These are phyloP conservation scores for Noctua janthe DNA, from an alignment of 2,888 invertebrate genomes.

Conservation along the genomic window DNA sequence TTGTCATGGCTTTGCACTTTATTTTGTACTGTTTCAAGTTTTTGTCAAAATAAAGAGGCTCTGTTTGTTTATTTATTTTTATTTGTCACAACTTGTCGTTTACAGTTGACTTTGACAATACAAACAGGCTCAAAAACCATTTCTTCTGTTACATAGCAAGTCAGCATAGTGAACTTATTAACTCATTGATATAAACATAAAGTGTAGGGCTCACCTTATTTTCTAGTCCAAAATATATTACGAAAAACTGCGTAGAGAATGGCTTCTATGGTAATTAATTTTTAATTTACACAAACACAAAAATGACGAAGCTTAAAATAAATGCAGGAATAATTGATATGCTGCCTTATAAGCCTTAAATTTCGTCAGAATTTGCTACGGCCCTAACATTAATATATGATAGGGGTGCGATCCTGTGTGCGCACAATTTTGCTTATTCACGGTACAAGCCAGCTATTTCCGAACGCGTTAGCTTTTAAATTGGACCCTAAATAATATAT, in stretches of 20 bases:
- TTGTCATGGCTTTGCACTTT: constrained; percentile 30
- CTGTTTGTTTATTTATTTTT: not conserved
- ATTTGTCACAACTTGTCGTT: no score
- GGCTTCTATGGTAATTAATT: constrained; percentile 16
- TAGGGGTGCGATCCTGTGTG: constrained; percentile 76
- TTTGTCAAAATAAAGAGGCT: not conserved
- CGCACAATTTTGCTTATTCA: constrained; percentile 85
- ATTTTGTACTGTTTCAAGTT: constrained; percentile 16
- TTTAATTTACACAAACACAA: constrained; percentile 56
- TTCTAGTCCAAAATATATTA: constrained; percentile 3
- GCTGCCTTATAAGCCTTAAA: constrained; percentile 72
- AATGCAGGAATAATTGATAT: constrained; percentile 78
- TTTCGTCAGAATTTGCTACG: constrained; percentile 65
- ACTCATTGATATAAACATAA: not conserved
- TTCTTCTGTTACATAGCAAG: not conserved
- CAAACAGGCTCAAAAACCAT: not conserved
- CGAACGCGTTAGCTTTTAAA: constrained; percentile 85
- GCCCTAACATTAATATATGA: constrained; percentile 83
- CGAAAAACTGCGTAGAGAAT: not conserved
- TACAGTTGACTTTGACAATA: not conserved
- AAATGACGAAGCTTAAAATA: constrained; percentile 65
- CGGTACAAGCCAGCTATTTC: constrained; percentile 80
- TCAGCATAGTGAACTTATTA: not conserved
- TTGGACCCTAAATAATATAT: constrained; percentile 85
- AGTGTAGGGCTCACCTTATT: not conserved